These are phyloP conservation scores for Sitta carolinensis DNA, from an alignment of 2,797 vertebrate species.

Conservation along the genomic window DNA sequence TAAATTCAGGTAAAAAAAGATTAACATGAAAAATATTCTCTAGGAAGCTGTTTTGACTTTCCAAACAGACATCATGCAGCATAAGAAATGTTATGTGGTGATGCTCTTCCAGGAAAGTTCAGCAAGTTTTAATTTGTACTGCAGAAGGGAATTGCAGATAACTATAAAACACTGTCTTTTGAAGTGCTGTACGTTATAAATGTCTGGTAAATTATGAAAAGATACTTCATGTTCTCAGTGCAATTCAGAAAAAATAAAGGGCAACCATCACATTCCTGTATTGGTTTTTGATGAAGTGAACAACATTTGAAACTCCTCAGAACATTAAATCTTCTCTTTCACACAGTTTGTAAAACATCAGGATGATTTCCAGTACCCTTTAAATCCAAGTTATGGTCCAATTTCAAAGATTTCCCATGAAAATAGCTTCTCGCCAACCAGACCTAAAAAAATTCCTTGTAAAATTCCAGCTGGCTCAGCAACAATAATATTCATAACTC, in stretches of 20 bases:
- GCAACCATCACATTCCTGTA: constrained; percentile 25
- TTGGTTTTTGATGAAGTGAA: constrained; percentile 52
- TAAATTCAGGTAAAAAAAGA: constrained; percentile 45
- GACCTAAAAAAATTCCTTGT: background rate
- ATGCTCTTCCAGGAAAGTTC: constrained; percentile 46
- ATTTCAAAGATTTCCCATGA: background rate
- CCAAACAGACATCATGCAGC: constrained; percentile 38
- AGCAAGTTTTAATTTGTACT: constrained; percentile 60
- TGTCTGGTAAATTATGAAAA: constrained; percentile 52
- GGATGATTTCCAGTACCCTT: background rate
- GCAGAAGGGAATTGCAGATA: constrained; percentile 10
- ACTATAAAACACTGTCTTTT: constrained; percentile 42
- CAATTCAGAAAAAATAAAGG: constrained; percentile 10
- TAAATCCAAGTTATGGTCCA: background rate
- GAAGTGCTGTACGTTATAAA: constrained; percentile 37
- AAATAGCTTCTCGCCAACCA: background rate
- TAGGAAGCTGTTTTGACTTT: constrained; percentile 61
- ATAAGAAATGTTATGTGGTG: constrained; percentile 51
- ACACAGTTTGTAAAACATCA: background rate
- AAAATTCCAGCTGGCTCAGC: background rate
- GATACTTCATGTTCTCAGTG: background rate
- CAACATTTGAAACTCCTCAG: background rate
- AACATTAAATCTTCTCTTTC: background rate
- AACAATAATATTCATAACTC: background rate
- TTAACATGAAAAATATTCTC: constrained; percentile 39